Evolutionary conservation across 1,140 invertebrate genomes (phyloP), one percentile per base, ranked within the genome.

Genomic region (Reticulitermes speratus): DNA sequence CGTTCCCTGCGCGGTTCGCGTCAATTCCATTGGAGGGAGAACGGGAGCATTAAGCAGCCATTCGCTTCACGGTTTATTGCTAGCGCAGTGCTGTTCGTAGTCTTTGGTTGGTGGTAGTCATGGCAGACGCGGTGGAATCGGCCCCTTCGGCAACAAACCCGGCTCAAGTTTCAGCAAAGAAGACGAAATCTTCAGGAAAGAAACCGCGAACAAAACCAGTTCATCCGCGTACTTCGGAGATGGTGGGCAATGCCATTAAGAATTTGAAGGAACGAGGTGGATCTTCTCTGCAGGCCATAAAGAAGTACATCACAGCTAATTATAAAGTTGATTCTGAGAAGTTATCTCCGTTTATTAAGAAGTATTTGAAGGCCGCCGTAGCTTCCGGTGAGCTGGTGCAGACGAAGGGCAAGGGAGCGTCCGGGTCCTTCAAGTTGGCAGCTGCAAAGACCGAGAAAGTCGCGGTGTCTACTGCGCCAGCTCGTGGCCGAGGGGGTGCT

Each of bases 361-460:
- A 93, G 87, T 93, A 93, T 86, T 88, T 94, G 87, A 94, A 93
- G 88, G 89, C 89, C 82, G 93, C 93, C 38, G 93, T 94, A 32
- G 90, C 90, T 0, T 91, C 90, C 38, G 93, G 93, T 44, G 90
- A 90, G 8, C 88, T 95, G 48, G 91, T 94, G 12, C 93, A 94
- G 90, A 92, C 93, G 52, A 94, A 94, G 88, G 94, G 94, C 25
- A 94, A 94, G 88, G 93, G 94, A 12, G 94, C 93, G 0, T 92
- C 92, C 81, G 94, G 93, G 38, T 94, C 93, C 1, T 94, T 94
- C 91, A 94, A 94, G 89, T 88, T 94, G 19, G 87, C 88, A 3
- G 87, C 87, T 0, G 88, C 88, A 12, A 88, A 87, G 14, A 88
- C 89, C 75, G 85, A 75, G 32, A 89, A 88, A 19, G 85, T 85